Evolutionary conservation across 2,797 vertebrate species (phyloP).

Genomic region (Poliocrania exsul): DNA sequence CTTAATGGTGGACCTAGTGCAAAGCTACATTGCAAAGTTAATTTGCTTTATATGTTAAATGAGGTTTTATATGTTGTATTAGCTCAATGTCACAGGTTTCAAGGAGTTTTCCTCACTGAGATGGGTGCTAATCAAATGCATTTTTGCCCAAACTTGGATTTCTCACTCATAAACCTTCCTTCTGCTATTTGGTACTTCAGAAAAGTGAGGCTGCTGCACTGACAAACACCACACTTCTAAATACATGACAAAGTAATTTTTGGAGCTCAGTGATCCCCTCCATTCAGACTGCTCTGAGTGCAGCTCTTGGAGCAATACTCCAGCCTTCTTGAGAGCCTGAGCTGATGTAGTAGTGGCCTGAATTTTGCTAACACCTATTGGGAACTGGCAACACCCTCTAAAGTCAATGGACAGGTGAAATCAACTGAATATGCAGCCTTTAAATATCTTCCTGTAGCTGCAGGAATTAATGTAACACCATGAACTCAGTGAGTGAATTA

Average conservation of each 20-base stretch:
- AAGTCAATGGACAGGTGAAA: neutral
- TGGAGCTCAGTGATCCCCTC: neutral
- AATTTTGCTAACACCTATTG: neutral
- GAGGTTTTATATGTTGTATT: neutral
- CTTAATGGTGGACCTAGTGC: neutral
- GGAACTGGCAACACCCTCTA: neutral
- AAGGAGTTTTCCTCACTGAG: neutral
- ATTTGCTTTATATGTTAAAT: neutral
- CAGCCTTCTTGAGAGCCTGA: neutral
- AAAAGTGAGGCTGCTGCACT: neutral
- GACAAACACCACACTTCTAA: neutral
- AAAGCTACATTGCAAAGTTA: neutral
- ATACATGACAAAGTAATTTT: neutral
- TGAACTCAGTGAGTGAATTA: neutral
- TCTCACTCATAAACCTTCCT: neutral
- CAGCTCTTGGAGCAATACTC: neutral
- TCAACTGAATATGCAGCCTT: neutral
- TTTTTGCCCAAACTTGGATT: neutral
- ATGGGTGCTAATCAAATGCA: neutral
- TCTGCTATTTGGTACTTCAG: neutral
- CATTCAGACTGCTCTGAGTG: neutral
- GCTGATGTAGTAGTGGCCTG: neutral
- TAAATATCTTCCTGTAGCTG: neutral
- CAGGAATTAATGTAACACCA: neutral
- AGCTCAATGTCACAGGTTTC: neutral